Percentiles rank a stretch among this genome's conserved stretches.
Evolutionary conservation across 2,888 invertebrate species (phyloP).

Genomic region (Aporophyla nigra): DNA sequence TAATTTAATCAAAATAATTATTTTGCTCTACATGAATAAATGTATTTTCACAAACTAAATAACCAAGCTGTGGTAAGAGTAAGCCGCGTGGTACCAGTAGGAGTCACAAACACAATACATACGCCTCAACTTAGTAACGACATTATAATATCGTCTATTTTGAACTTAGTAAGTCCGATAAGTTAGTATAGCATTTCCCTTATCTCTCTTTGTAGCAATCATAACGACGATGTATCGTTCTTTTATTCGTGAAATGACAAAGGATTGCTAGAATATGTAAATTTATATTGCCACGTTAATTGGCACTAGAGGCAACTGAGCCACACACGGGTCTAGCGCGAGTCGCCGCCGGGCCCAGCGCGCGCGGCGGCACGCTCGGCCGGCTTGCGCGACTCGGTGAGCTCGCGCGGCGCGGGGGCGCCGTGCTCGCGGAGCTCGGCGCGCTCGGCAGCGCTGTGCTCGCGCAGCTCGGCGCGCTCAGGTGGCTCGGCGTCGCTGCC

Average conservation of each 20-base stretch:
- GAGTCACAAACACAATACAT: conserved; percentile 12
- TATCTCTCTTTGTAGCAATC: background rate
- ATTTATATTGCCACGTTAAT: background rate
- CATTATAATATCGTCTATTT: conserved; percentile 19
- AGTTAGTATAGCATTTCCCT: background rate
- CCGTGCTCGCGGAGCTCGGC: background rate
- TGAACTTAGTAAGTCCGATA: background rate
- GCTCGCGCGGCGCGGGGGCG: conserved; percentile 10
- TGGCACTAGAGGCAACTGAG: background rate
- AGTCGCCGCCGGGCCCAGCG: conserved; percentile 13
- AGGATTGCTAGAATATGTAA: background rate
- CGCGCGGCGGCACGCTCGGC: background rate
- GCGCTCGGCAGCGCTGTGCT: background rate
- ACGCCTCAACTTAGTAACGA: background rate
- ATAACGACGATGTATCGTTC: background rate
- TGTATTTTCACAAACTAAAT: conserved; percentile 29
- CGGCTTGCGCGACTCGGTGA: background rate
- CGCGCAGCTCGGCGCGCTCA: conserved; percentile 8
- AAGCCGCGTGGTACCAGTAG: background rate
- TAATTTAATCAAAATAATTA: conserved; percentile 17
- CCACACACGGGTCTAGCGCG: conserved; percentile 1
- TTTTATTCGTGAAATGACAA: background rate
- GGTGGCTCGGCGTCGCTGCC: conserved; percentile 60
- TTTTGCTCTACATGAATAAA: background rate
- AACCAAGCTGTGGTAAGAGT: too few species aligned